Evolutionary conservation across 2,113 vertebrate genomes (phyloP).

Genomic region (Tauraco erythrolophus): DNA sequence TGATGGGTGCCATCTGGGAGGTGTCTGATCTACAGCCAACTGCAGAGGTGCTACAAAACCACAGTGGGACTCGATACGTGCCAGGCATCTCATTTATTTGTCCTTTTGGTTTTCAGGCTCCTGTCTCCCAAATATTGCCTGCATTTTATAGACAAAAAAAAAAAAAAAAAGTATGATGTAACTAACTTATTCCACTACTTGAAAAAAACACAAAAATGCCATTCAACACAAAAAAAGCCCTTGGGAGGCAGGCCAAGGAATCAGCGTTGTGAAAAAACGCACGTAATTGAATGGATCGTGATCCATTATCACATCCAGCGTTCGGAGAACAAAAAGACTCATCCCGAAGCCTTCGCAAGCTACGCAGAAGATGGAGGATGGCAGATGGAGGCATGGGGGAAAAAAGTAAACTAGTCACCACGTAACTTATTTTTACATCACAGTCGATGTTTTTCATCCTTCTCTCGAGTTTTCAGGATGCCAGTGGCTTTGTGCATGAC

Average conservation of each 20-base stretch:
- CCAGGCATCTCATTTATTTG: constrained; percentile 9
- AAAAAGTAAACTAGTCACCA: not conserved
- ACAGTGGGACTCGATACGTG: not conserved
- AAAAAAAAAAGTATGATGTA: not conserved
- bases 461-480: not conserved
- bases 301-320: not conserved
- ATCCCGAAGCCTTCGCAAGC: not conserved
- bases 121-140: not conserved
- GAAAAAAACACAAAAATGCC: not conserved
- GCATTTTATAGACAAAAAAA: not conserved
- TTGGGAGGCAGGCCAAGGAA: not conserved
- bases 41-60: constrained; percentile 20
- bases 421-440: not conserved
- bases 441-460: not conserved
- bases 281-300: not conserved
- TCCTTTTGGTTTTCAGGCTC: not conserved
- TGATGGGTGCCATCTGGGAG: not conserved
- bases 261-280: not conserved
- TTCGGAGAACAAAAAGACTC: not conserved
- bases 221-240: not conserved
- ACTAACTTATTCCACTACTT: not conserved
- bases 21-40: constrained; percentile 7
- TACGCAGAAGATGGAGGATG: not conserved
- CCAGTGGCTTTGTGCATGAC: not conserved
- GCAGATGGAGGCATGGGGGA: not conserved